Base-by-base conservation (phyloP, 1,140 invertebrate genomes). In the Hermatobates lingyangjiaoensis region DNA sequence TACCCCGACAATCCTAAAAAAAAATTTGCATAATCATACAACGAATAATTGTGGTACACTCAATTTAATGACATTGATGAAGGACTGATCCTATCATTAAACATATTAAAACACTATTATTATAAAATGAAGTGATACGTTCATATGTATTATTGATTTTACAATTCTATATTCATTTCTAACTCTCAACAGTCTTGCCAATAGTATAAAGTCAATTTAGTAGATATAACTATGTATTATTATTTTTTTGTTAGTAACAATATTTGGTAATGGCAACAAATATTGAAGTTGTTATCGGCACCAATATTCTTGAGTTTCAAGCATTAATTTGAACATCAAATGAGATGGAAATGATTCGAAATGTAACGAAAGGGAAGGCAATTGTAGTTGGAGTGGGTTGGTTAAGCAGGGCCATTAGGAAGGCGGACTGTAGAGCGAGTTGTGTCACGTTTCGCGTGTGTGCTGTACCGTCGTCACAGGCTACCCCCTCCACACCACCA, bases 1-100 rank as follows among this genome's bases (percentile, higher is more conserved):
- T 78, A 61, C 87, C 89, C 63, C 91, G 79, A 73, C 92, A 95
- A 74, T 91, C 88, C 91, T 96, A n/a, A n/a, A 71, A 64, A 73
- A 74, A 64, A 61, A 66, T 63, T 68, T 64, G 60, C 62, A 34
- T 47, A 52, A 25, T 21, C 28, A 25, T 47, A 47, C n/a, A n/a
- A n/a, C n/a, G n/a, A n/a, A n/a, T n/a, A n/a, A n/a, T 25, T 3
- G 14, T 46, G 23, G 26, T 12, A 27, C 14, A 23, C 4, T 5
- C 14, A 42, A 42, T 10, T 10, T 42, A 10, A 42, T n/a, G 4
- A 42, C 21, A n/a, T 4, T 20, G 14, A n/a, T 4, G 4, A 42
- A 10, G 18, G 21, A 45, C 7, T 2, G 10, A 25, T 45, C 4
- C 25, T 39, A 14, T 38, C 2, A 12, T 18, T 26, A 27, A 4